Base-by-base conservation (phyloP, 37 sponge, comb jelly and placozoan genomes). In the Mnemiopsis leidyi region DNA sequence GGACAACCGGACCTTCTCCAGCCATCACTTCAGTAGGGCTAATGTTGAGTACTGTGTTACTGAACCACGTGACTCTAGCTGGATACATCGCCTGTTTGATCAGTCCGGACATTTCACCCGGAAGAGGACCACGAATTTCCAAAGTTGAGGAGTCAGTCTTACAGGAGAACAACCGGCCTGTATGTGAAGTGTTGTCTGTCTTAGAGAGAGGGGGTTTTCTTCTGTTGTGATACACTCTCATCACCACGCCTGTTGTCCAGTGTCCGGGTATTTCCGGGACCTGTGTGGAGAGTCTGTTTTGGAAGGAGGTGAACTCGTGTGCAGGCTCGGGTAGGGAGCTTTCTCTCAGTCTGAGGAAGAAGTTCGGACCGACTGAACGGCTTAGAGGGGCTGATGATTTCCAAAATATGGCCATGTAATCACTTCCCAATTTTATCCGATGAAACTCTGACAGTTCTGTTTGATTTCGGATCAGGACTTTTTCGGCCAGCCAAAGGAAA, bases 201-300 rank as follows among this genome's bases (percentile, higher is more conserved):
- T 23, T 25, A 23, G 28, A 38, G n/a, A 85, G 90, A 37, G 90
- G n/a, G 23, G 24, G 61, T 39, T 28, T 28, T 26, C 90, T 38
- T 25, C 3, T 18, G 29, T 85, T 85, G 26, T 40, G 90, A 39
- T 40, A 85, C 5, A 85, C 90, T 39, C 61, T 38, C 61, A 85
- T 40, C n/a, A 85, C 90, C 38, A 85, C 39, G 5, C 90, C 90
- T 36, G 90, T 85, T 3, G 32, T 85, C 90, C 90, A 85, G 39
- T 25, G 23, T 9, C 0, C 29, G 48, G 23, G 2, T 5, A 77
- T 33, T 20, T 31, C 34, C 0, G 16, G 16, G 61, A 48, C 13
- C 13, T 13, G 61, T 7, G 23, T 5, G 90, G 0, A 23, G n/a
- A 21, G 0, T 21, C 90, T 38, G 90, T 85, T 85, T 25, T 85